Conservation (phyloP, 2,113 vertebrate genomes). For the Vidua macroura region DNA sequence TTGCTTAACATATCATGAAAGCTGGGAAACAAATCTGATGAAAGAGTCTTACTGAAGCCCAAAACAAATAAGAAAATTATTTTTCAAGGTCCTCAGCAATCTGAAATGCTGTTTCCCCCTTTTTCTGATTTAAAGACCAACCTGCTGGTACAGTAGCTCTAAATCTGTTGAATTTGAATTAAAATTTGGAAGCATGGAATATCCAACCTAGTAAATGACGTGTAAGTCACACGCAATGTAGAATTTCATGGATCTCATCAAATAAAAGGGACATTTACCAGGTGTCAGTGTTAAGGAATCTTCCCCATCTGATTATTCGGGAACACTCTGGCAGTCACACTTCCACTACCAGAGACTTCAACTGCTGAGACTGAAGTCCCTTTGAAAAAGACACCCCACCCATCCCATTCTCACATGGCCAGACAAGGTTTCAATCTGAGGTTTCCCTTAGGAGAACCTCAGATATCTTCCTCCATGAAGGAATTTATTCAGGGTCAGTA, state of each 20-base stretch:
- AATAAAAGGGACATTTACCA: not conserved
- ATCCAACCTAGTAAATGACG: not conserved
- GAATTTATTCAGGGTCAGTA: not conserved
- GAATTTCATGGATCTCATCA: not conserved
- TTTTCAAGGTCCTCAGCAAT: not conserved
- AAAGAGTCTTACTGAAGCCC: not conserved
- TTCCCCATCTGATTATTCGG: not conserved
- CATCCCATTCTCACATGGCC: not conserved
- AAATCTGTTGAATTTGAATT: not conserved
- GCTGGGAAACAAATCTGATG: not conserved
- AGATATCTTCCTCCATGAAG: not conserved
- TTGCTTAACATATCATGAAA: not conserved
- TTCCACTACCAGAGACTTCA: not conserved
- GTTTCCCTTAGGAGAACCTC: not conserved
- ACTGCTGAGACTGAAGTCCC: not conserved
- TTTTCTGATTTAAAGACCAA: not conserved
- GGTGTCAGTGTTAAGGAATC: not conserved
- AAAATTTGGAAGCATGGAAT: not conserved
- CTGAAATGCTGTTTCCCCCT: not conserved
- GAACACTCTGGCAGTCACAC: not conserved
- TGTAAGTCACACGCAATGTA: accelerated
- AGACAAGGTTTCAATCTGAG: accelerated
- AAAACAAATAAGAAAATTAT: not conserved
- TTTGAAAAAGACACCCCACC: not conserved
- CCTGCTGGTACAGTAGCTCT: not conserved